A percentile compares a stretch with the other conserved stretches of the same genome.
These are phyloP conservation scores for Naja naja DNA, from an alignment of 2,113 vertebrate species.

Conservation along the genomic window DNA sequence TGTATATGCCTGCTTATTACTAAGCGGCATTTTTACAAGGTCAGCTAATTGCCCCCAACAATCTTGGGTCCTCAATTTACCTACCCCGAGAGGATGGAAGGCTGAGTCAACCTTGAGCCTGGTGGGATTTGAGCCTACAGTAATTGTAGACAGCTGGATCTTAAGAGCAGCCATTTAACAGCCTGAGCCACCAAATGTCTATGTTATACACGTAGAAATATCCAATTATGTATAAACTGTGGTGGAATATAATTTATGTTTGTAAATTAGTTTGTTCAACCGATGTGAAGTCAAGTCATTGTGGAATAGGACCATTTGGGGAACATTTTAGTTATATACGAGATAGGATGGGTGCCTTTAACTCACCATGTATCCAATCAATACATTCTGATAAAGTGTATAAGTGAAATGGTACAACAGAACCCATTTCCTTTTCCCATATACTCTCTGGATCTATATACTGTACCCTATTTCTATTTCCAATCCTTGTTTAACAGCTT, in stretches of 20 bases:
- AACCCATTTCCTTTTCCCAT: neutral
- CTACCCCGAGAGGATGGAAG: too few species aligned
- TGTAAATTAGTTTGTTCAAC: neutral
- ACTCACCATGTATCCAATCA: neutral
- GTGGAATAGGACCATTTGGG: neutral
- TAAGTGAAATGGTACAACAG: neutral
- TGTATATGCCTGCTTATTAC: too few species aligned
- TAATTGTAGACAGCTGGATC: too few species aligned
- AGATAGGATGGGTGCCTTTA: neutral
- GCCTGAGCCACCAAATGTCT: too few species aligned
- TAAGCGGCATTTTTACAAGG: too few species aligned
- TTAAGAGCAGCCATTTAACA: too few species aligned
- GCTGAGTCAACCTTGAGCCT: too few species aligned
- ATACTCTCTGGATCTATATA: neutral
- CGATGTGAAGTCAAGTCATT: neutral
- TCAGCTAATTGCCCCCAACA: too few species aligned
- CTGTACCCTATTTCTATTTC: neutral
- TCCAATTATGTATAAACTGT: too few species aligned
- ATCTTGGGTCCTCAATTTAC: too few species aligned
- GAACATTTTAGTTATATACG: neutral
- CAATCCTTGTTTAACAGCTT: neutral
- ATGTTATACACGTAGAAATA: too few species aligned
- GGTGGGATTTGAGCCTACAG: too few species aligned
- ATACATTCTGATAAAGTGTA: neutral
- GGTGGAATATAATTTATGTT: neutral